Conservation (phyloP, 2,888 invertebrate species). For the Resseliella maxima region DNA sequence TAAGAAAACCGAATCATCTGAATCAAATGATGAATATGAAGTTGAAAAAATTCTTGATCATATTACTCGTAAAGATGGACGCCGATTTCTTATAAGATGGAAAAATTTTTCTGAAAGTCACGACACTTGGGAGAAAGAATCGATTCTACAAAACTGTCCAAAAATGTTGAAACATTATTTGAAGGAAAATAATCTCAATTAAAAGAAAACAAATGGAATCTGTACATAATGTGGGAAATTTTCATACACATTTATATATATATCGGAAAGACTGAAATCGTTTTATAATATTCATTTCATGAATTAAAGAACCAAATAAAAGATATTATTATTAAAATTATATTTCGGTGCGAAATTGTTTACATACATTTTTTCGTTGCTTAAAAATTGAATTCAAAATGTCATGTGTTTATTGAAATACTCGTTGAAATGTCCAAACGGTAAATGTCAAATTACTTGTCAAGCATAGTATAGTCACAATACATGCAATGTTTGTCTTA, state of each 20-base stretch:
- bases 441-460: too few species aligned
- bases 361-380: too few species aligned
- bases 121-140: background rate
- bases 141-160: background rate
- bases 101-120: background rate
- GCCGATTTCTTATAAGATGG: background rate
- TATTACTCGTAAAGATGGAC: background rate
- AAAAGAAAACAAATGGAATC: background rate
- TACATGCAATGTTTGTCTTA: background rate
- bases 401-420: too few species aligned
- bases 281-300: too few species aligned
- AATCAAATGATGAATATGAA: background rate
- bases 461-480: too few species aligned
- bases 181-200: background rate
- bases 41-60: background rate
- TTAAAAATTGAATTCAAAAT: too few species aligned
- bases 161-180: background rate
- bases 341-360: too few species aligned
- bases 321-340: too few species aligned
- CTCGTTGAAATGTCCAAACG: too few species aligned
- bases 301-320: too few species aligned
- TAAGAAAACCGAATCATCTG: background rate
- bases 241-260: background rate
- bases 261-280: too few species aligned
- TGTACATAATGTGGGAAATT: background rate